Evolutionary conservation across 2,888 invertebrate genomes (phyloP).

Genomic region (Willowsia nigromaculata): DNA sequence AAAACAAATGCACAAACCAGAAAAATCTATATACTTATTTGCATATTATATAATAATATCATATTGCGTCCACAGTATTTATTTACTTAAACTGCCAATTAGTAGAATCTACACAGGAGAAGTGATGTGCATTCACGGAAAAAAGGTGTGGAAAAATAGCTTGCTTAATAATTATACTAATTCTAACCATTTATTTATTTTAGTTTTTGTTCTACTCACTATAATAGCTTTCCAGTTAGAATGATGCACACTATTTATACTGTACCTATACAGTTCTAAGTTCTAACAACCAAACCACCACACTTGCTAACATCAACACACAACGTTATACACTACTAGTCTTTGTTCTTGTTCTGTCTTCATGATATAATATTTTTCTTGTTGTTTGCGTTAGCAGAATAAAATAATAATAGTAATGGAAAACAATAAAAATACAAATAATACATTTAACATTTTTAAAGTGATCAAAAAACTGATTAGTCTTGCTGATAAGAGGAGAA

Average conservation of each 20-base stretch:
- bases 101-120: slow-evolving; percentile 37
- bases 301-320: not conserved
- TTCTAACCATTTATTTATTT: slow-evolving; percentile 44
- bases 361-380: not conserved
- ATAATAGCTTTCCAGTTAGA: slow-evolving; percentile 16
- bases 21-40: slow-evolving; percentile 14
- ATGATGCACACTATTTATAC: too few relatives aligned
- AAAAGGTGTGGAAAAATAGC: slow-evolving; percentile 49
- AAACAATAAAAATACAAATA: slow-evolving; percentile 50
- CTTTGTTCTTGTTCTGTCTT: not conserved
- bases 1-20: slow-evolving; percentile 8
- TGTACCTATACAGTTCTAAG: too few relatives aligned
- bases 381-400: slow-evolving; percentile 25
- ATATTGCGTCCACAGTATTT: not conserved
- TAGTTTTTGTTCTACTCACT: not conserved
- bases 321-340: not conserved
- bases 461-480: slow-evolving; percentile 43
- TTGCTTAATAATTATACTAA: slow-evolving; percentile 36
- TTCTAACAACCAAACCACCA: too few relatives aligned
- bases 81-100: slow-evolving; percentile 49
- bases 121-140: slow-evolving; percentile 28
- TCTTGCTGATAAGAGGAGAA: slow-evolving; percentile 33
- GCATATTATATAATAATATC: slow-evolving; percentile 15
- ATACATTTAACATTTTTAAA: slow-evolving; percentile 37
- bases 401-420: slow-evolving; percentile 49